Evolutionary conservation across 2,797 vertebrate genomes (phyloP).

Genomic region (Ceyx erithaca): DNA sequence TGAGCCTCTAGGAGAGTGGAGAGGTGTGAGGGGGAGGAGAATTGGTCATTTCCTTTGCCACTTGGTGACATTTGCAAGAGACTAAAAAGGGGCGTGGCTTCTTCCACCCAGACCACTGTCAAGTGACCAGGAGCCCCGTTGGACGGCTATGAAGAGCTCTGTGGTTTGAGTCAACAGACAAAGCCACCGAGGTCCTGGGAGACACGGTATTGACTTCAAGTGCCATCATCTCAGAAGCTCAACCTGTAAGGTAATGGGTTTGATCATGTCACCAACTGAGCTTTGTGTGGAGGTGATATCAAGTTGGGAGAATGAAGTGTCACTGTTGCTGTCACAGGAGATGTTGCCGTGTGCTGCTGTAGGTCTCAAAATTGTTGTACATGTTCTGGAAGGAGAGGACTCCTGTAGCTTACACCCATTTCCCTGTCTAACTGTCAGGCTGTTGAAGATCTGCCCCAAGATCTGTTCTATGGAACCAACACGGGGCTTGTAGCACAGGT

Average conservation of each 20-base stretch:
- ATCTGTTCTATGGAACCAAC: background rate
- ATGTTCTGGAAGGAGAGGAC: background rate
- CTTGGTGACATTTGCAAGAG: background rate
- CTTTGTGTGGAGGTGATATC: background rate
- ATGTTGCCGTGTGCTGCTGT: background rate
- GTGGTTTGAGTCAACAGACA: background rate
- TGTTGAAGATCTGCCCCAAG: background rate
- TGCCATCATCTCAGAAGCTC: background rate
- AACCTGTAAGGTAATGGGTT: background rate
- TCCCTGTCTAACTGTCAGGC: background rate
- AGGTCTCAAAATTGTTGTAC: background rate
- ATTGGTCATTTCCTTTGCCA: background rate
- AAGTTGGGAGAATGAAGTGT: background rate
- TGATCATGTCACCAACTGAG: background rate
- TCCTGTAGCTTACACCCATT: fast-evolving
- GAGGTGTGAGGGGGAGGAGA: background rate
- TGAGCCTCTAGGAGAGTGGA: background rate
- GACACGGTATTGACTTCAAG: background rate
- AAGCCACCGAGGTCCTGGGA: background rate
- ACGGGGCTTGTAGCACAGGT: background rate
- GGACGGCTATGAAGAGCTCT: background rate
- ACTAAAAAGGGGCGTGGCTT: background rate
- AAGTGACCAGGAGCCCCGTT: background rate
- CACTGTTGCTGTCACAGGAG: background rate
- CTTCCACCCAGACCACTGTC: background rate